Evolutionary conservation across 1,140 invertebrate genomes (phyloP).

Genomic region (Paraescarpia echinospica): DNA sequence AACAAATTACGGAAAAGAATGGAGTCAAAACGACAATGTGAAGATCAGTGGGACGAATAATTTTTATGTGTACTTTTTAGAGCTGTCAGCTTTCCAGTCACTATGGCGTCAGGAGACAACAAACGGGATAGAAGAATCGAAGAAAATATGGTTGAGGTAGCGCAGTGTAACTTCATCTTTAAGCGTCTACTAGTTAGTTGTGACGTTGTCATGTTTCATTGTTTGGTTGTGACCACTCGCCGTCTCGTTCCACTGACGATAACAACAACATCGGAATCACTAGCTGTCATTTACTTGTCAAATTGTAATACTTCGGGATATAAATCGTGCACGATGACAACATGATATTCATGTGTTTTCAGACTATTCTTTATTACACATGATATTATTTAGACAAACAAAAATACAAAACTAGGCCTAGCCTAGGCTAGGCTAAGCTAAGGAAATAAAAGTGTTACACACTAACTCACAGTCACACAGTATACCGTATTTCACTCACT

Average conservation of each 20-base stretch:
- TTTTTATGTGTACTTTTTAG: neutral
- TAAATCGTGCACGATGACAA: neutral
- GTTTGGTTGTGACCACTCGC: neutral
- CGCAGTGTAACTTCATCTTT: neutral
- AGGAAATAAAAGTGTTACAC: too few species aligned
- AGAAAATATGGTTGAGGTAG: slow-evolving; percentile 20
- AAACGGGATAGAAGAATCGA: slow-evolving; percentile 14
- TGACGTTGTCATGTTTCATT: neutral
- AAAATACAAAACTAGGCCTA: too few species aligned
- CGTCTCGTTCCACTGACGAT: neutral
- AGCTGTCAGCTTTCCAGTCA: neutral
- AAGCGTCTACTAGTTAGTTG: neutral
- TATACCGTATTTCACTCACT: too few species aligned
- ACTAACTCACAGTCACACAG: too few species aligned
- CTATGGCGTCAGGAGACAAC: slow-evolving; percentile 12
- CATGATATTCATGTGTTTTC: neutral
- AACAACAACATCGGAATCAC: neutral
- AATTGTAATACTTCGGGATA: neutral
- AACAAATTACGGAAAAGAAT: neutral
- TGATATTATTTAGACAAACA: too few species aligned
- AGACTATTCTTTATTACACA: neutral
- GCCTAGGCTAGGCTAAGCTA: too few species aligned
- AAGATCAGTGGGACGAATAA: neutral
- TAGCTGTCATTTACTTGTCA: neutral
- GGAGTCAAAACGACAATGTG: neutral